Percentiles rank a stretch among this genome's conserved stretches.
Evolutionary conservation across 2,888 invertebrate species (phyloP).

Genomic region (Caenorhabditis panamensis): DNA sequence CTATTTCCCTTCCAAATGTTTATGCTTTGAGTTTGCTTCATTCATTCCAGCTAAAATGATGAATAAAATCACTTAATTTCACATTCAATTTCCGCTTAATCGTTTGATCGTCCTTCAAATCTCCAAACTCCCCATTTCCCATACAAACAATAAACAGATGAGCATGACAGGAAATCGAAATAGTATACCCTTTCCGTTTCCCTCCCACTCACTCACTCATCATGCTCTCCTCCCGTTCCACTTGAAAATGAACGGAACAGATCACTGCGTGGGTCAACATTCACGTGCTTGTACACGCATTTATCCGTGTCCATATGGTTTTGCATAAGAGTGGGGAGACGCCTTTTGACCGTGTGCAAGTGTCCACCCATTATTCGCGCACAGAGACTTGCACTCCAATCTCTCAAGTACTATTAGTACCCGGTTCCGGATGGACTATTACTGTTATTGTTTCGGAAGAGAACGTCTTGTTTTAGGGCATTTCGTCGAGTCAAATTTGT

Average conservation of each 20-base stretch:
- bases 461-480: no score
- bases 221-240: conserved; percentile 16
- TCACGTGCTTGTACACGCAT: conserved; percentile 58
- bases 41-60: background rate
- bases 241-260: conserved; percentile 5
- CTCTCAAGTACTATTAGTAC: conserved; percentile 32
- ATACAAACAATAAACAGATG: conserved; percentile 47
- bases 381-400: conserved; percentile 34
- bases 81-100: no score
- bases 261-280: conserved; percentile 42
- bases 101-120: no score
- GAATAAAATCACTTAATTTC: background rate
- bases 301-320: conserved; percentile 63
- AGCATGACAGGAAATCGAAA: conserved; percentile 39
- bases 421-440: background rate
- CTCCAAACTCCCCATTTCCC: background rate
- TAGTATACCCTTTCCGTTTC: conserved; percentile 15
- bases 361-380: conserved; percentile 56
- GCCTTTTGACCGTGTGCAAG: conserved; percentile 59
- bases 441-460: no score
- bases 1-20: no score
- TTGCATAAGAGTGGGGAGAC: conserved; percentile 20
- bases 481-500: no score
- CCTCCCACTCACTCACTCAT: background rate
- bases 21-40: background rate